Evolutionary conservation across 2,113 vertebrate species (phyloP).

Genomic region (Myotis davidii): DNA sequence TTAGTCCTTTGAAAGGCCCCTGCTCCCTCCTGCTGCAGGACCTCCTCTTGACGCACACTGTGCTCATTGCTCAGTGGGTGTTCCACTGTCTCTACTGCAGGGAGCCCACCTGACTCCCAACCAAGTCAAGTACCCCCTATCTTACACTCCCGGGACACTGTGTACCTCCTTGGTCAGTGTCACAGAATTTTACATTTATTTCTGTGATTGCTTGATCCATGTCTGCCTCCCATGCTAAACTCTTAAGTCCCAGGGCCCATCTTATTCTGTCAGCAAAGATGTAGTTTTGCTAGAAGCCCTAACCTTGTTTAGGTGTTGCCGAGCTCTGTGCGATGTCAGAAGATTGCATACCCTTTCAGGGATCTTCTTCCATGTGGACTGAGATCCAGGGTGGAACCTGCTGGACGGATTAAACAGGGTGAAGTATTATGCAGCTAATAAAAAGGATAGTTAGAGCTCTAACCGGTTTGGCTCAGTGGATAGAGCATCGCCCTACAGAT

Average conservation of each 20-base stretch:
- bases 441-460: not conserved
- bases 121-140: not conserved
- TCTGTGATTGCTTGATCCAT: not conserved
- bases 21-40: not conserved
- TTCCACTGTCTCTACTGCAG: not conserved
- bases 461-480: too few species aligned
- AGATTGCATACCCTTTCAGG: conserved; percentile 85
- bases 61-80: not conserved
- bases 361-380: conserved; percentile 85
- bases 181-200: not conserved
- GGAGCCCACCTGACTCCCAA: not conserved
- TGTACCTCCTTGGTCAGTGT: not conserved
- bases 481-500: too few species aligned
- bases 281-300: conserved; percentile 67
- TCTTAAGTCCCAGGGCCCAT: not conserved
- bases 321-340: conserved; percentile 85
- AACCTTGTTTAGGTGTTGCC: conserved; percentile 81
- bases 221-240: not conserved
- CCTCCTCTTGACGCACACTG: not conserved
- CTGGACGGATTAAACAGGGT: conserved; percentile 1
- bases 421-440: not conserved
- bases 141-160: not conserved
- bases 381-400: conserved; percentile 59
- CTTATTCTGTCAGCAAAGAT: not conserved
- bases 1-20: not conserved